phyloP scores from a whole-genome alignment of 1,140 invertebrate species.

The Tetramorium parvispinum region DNA sequence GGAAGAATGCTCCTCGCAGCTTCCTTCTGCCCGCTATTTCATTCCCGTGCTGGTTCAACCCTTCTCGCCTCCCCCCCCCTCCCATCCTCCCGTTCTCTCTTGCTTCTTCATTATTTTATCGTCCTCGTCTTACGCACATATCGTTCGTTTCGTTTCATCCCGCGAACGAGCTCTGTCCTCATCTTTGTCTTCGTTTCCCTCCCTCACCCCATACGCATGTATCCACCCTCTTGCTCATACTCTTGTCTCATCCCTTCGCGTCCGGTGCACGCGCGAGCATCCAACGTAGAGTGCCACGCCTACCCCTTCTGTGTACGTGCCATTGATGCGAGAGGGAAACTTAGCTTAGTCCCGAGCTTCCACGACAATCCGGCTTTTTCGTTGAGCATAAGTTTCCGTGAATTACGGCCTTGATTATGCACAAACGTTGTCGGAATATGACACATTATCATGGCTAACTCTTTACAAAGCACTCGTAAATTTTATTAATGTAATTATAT shows the following conservation, averaged over 20 bases:
- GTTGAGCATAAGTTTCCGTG: neutral
- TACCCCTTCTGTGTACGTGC: constrained; percentile 73
- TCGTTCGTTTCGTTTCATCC: constrained; percentile 39
- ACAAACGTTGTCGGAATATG: neutral
- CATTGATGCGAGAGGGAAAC: constrained; percentile 62
- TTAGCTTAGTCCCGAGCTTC: constrained; percentile 60
- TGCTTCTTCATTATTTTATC: constrained; percentile 54
- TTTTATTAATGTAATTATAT: neutral
- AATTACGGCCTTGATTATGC: constrained; percentile 39
- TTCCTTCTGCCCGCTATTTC: constrained; percentile 37
- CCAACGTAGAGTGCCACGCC: constrained; percentile 78
- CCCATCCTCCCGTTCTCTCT: constrained; percentile 45
- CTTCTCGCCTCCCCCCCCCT: neutral
- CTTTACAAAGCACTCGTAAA: neutral
- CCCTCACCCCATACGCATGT: constrained; percentile 41
- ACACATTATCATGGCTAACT: neutral
- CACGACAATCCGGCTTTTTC: constrained; percentile 56
- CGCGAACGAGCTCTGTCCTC: constrained; percentile 26
- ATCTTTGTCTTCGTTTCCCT: constrained; percentile 22
- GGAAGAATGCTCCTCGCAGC: constrained; percentile 45
- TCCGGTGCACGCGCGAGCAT: constrained; percentile 75
- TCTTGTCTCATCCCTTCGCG: constrained; percentile 35
- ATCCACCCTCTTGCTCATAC: constrained; percentile 42
- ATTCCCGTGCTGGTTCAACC: constrained; percentile 24
- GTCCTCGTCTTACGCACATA: constrained; percentile 8